Evolutionary conservation across 2,888 invertebrate species (phyloP).

Genomic region (Noctua janthe): DNA sequence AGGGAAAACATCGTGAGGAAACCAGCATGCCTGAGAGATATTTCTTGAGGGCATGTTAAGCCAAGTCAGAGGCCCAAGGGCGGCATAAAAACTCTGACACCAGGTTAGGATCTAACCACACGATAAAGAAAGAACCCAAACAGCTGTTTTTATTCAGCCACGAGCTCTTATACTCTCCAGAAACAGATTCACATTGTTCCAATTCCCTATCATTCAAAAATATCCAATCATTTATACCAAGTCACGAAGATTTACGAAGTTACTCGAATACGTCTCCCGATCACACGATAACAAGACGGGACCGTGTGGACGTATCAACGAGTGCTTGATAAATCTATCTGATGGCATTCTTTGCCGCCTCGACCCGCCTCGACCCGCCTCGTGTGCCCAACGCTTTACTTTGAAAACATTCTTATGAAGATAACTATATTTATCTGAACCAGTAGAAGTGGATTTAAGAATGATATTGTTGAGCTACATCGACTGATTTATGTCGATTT

Average conservation of each 20-base stretch:
- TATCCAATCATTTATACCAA: background rate
- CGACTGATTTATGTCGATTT: background rate
- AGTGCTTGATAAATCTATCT: constrained; percentile 60
- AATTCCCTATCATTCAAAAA: background rate
- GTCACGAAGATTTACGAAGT: constrained; percentile 16
- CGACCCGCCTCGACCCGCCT: constrained; percentile 16
- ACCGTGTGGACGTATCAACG: constrained; percentile 38
- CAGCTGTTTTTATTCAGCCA: too few relatives aligned
- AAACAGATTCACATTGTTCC: background rate
- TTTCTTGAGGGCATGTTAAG: too few relatives aligned
- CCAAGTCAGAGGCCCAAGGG: too few relatives aligned
- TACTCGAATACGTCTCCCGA: constrained; percentile 40
- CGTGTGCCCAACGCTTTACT: constrained; percentile 23
- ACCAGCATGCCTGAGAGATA: too few relatives aligned
- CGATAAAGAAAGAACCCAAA: too few relatives aligned
- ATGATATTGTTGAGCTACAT: background rate
- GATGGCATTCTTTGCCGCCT: constrained; percentile 47
- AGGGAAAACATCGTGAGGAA: too few relatives aligned
- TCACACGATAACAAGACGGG: constrained; percentile 49
- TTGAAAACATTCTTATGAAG: constrained; percentile 9
- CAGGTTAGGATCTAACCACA: too few relatives aligned
- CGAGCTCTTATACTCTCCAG: too few relatives aligned
- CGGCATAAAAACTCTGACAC: too few relatives aligned
- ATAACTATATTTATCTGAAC: constrained; percentile 11
- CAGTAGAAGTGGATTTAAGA: background rate